Conservation (phyloP, 2,888 invertebrate genomes). For the Pammene aurita region DNA sequence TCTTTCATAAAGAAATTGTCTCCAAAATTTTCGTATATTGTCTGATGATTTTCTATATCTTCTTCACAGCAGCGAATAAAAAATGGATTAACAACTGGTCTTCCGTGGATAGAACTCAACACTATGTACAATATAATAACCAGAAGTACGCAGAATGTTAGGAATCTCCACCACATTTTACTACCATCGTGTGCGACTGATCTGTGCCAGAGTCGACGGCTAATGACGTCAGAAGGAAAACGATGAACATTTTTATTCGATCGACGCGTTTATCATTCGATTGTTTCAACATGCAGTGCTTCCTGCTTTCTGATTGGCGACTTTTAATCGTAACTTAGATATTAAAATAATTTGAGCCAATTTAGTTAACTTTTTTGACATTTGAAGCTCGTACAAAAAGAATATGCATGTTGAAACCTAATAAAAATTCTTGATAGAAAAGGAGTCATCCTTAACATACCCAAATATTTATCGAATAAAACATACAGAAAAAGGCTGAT, state of each 20-base stretch:
- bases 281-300: too few relatives aligned
- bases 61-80: slow-evolving; percentile 70
- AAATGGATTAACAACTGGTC: slow-evolving; percentile 67
- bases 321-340: slow-evolving; percentile 13
- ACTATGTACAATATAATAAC: slow-evolving; percentile 67
- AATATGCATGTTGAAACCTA: too few relatives aligned
- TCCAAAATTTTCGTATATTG: slow-evolving; percentile 67
- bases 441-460: too few relatives aligned
- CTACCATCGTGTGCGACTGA: slow-evolving; percentile 39
- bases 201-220: not conserved
- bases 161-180: slow-evolving; percentile 72
- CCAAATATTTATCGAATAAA: too few relatives aligned
- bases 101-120: slow-evolving; percentile 65
- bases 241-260: slow-evolving; percentile 26
- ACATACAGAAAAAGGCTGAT: too few relatives aligned
- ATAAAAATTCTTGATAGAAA: too few relatives aligned
- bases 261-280: slow-evolving; percentile 13
- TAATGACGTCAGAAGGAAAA: slow-evolving; percentile 37
- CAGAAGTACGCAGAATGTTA: slow-evolving; percentile 70
- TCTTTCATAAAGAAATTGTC: slow-evolving; percentile 69
- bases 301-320: slow-evolving; percentile 27
- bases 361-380: too few relatives aligned
- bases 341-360: too few relatives aligned
- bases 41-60: slow-evolving; percentile 72
- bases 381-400: too few relatives aligned